Evolutionary conservation across 2,797 vertebrate genomes (phyloP).

Genomic region (Schizopygopsis pylzovi): DNA sequence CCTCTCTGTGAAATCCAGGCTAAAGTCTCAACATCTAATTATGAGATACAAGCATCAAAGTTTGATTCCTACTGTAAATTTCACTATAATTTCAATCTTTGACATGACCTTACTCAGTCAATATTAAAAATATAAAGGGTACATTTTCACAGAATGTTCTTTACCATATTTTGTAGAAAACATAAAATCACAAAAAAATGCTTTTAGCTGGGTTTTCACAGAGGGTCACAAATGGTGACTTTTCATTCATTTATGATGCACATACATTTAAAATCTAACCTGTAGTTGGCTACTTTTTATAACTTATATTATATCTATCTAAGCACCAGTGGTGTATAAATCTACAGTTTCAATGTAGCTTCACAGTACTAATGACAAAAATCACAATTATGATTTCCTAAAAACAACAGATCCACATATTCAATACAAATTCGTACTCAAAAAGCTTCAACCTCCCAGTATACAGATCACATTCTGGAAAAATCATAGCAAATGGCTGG

Average conservation of each 20-base stretch:
- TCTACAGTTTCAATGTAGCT: background rate
- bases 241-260: background rate
- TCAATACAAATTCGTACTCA: background rate
- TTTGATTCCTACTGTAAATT: too few species aligned
- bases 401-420: background rate
- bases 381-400: background rate
- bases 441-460: background rate
- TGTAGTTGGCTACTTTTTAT: background rate
- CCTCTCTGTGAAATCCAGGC: too few species aligned
- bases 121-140: too few species aligned
- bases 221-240: background rate
- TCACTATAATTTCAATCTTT: too few species aligned
- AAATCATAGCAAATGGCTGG: conserved; percentile 18
- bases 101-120: too few species aligned
- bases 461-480: conserved; percentile 41
- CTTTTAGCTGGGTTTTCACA: too few species aligned
- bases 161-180: too few species aligned
- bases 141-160: too few species aligned
- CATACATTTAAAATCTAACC: background rate
- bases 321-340: background rate
- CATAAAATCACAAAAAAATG: too few species aligned
- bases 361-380: background rate
- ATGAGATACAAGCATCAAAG: too few species aligned
- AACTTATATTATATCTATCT: too few species aligned
- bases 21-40: too few species aligned